These are phyloP conservation scores for Ciona savignyi DNA, from an alignment of 23 tunicate genomes.

Conservation along the genomic window DNA sequence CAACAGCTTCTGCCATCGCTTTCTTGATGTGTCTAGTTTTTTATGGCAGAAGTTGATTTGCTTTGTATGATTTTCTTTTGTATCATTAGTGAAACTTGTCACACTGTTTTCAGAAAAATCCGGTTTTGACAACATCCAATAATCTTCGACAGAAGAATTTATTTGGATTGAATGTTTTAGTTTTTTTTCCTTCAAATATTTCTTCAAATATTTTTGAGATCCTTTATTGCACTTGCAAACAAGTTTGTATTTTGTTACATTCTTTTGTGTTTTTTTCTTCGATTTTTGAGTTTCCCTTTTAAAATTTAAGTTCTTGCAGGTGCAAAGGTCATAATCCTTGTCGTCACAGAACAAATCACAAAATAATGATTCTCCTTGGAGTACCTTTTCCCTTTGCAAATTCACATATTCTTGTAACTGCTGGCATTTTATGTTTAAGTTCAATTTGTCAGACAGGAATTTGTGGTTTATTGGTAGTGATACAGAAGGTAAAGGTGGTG, in stretches of 20 bases:
- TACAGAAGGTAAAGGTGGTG: conserved; percentile 9
- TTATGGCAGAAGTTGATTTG: not conserved
- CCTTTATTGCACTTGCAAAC: not conserved
- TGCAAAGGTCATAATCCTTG: conserved; percentile 3
- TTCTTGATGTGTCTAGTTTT: not conserved
- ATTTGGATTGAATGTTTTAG: not conserved
- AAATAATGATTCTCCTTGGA: conserved; percentile 13
- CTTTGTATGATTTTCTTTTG: not conserved
- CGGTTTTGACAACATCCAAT: not conserved
- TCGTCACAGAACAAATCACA: conserved; percentile 40
- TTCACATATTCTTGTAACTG: conserved; percentile 15
- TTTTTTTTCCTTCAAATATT: too few relatives aligned
- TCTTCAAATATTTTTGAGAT: too few relatives aligned
- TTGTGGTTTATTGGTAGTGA: conserved; percentile 1
- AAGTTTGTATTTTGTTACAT: not conserved
- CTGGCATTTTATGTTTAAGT: not conserved
- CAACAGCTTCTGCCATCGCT: conserved; percentile 13
- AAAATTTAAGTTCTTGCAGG: conserved; percentile 9
- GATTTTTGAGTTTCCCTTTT: conserved; percentile 4
- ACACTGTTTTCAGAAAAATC: not conserved
- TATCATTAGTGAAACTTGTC: not conserved
- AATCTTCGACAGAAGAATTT: too few relatives aligned
- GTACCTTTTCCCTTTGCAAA: not conserved
- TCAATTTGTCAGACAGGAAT: not conserved
- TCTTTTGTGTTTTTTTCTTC: conserved; percentile 5